Evolutionary conservation across 2,113 vertebrate species (phyloP), one percentile per base, ranked within the genome.

Genomic region (Nerophis lumbriciformis): DNA sequence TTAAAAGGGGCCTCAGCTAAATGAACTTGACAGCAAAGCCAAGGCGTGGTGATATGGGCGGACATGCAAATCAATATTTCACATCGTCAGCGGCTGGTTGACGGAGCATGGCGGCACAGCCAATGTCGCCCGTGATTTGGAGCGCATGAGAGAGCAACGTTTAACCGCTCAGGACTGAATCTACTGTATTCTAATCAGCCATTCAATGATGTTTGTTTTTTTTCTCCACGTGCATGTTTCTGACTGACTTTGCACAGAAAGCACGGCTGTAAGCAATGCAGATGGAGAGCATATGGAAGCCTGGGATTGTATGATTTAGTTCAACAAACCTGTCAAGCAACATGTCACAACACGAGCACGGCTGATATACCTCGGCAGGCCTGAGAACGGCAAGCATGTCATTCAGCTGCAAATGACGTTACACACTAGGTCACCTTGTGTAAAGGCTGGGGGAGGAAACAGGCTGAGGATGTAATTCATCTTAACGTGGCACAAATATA

Each of bases 41-140:
- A 65, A 75, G 80, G 82, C 76, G 63, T 75, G 77, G 80, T 86
- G 80, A 90, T 85, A 73, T 65, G 80, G 81, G 71, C 78, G 80
- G 87, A 90, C 85, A 85, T 80, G 77, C 80, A 84, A 89, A 90
- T 90, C 89, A 88, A 90, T 89, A 89, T 89, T 88, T 89, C 76
- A 88, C 83, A 84, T 87, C 82, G 75, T 84, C 84, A 84, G 65
- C 65, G 61, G 35, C 69, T 71, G 69, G 81, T 80, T 75, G 81
- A 72, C 75, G 64, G 79, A 79, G 77, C 71, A 66, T 4, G 35
- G 71, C 63, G 67, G 55, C 65, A 69, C 47, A 48, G 67, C 72
- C 76, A 51, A 67, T 76, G 56, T 70, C 45, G 55, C 51, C 71
- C 73, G 68, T 65, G 77, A 82, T 77, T 83, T 62, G 66, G 67